phyloP scores from a whole-genome alignment of 2,888 invertebrate genomes.

The Athrips mouffetella region DNA sequence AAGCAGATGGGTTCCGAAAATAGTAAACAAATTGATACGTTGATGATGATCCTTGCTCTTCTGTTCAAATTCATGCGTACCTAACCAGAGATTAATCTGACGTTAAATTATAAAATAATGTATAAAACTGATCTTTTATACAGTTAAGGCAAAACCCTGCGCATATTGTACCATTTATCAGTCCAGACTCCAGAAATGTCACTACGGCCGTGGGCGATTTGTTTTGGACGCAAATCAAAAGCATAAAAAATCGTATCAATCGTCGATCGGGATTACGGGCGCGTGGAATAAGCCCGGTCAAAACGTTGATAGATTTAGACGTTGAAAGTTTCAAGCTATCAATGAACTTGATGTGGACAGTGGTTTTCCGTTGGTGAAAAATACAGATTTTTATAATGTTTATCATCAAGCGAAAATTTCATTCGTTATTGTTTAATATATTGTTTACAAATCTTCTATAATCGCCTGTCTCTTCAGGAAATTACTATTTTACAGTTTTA shows the following conservation, averaged over 20 bases:
- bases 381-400: neutral
- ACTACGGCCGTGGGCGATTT: slow-evolving; percentile 1
- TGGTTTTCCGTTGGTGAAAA: neutral
- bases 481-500: no score
- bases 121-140: no score
- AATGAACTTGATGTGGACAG: neutral
- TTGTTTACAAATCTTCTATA: no score
- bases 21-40: no score
- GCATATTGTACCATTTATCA: neutral
- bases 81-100: no score
- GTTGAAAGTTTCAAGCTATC: neutral
- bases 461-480: no score
- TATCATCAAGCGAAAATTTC: no score
- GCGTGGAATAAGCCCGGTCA: slow-evolving; percentile 2
- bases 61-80: no score
- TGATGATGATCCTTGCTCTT: no score
- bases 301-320: neutral
- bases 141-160: neutral
- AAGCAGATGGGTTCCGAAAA: no score
- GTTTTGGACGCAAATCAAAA: slow-evolving; percentile 3
- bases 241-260: slow-evolving; percentile 9
- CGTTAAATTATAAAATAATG: no score
- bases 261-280: neutral
- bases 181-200: neutral
- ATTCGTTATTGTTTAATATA: no score